Conservation (phyloP, 2,797 vertebrate genomes). For the Sebastiscus albofasciatus region DNA sequence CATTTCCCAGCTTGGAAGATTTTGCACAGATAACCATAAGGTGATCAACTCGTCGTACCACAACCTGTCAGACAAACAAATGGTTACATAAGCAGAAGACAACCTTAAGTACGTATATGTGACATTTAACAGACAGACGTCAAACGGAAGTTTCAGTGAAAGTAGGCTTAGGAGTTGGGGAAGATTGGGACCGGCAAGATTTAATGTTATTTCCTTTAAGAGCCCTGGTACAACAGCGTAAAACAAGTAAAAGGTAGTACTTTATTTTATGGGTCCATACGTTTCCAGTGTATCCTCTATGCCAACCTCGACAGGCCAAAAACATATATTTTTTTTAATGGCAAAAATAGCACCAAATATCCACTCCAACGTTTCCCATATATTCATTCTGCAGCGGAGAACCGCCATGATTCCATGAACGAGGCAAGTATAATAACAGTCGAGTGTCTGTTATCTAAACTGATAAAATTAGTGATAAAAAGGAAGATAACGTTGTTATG, state of each 20-base stretch:
- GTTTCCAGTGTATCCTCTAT: background rate
- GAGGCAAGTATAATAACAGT: background rate
- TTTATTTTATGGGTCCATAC: background rate
- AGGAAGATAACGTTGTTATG: rapidly evolving
- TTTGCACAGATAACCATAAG: constrained; percentile 96
- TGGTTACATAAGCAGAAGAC: background rate
- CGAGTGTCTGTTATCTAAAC: background rate
- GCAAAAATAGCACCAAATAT: too few relatives aligned
- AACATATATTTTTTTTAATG: too few relatives aligned
- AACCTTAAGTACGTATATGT: background rate
- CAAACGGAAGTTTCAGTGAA: background rate
- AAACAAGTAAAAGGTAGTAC: background rate
- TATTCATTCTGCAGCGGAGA: too few relatives aligned
- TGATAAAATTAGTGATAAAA: rapidly evolving
- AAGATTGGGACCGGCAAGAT: background rate
- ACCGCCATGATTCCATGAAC: background rate
- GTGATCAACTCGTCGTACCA: constrained; percentile 96
- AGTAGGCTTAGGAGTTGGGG: background rate
- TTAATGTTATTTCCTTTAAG: background rate
- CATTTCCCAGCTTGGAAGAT: constrained; percentile 97
- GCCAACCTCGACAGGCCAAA: background rate
- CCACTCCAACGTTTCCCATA: too few relatives aligned
- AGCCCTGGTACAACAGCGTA: background rate
- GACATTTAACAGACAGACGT: background rate
- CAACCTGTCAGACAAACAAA: constrained; percentile 83